Evolutionary conservation across 2,888 invertebrate genomes (phyloP).

Genomic region (Meganola albula): DNA sequence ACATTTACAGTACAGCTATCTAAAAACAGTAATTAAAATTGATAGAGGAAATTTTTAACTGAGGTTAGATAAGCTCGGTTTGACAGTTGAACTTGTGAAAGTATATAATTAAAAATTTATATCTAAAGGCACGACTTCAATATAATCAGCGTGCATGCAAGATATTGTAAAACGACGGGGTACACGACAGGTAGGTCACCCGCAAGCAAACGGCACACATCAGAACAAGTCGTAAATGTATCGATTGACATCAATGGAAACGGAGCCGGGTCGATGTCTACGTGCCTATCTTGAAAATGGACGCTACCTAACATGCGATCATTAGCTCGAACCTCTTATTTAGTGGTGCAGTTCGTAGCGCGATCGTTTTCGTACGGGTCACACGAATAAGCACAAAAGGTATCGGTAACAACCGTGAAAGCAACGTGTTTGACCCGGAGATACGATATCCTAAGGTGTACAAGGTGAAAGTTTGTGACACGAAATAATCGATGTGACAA

Average conservation of each 20-base stretch:
- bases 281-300: constrained; percentile 31
- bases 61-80: too few species aligned
- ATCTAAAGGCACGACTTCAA: too few species aligned
- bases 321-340: too few species aligned
- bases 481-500: constrained; percentile 55
- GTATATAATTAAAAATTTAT: too few species aligned
- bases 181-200: constrained; percentile 28
- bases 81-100: too few species aligned
- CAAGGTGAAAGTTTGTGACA: constrained; percentile 67
- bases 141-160: too few species aligned
- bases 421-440: constrained; percentile 46
- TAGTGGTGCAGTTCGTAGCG: too few species aligned
- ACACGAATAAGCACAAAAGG: constrained; percentile 39
- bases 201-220: constrained; percentile 38
- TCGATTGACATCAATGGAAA: constrained; percentile 48
- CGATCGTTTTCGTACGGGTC: constrained; percentile 40
- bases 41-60: too few species aligned
- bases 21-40: too few species aligned
- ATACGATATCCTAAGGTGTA: constrained; percentile 52
- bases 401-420: constrained; percentile 53
- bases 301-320: constrained; percentile 21
- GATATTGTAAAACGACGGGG: constrained; percentile 16
- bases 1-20: too few species aligned
- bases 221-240: constrained; percentile 37
- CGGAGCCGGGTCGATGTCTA: constrained; percentile 34